These are phyloP conservation scores for Blastobasis adustella DNA, from an alignment of 2,888 invertebrate genomes.

Conservation along the genomic window DNA sequence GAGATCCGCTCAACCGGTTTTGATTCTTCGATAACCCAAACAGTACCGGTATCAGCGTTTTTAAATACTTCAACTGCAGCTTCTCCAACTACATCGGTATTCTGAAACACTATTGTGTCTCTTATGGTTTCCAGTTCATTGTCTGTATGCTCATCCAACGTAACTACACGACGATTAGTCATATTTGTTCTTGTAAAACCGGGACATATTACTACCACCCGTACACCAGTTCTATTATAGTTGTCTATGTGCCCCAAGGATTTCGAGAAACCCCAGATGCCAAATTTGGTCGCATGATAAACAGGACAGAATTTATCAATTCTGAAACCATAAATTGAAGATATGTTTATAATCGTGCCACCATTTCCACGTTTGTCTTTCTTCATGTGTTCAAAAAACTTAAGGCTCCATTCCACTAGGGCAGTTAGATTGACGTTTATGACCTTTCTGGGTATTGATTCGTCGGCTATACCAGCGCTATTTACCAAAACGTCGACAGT, in stretches of 20 bases:
- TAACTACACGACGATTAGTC: background rate
- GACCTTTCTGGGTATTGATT: constrained; percentile 8
- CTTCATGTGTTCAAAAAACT: constrained; percentile 68
- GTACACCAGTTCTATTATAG: constrained; percentile 45
- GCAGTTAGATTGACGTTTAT: constrained; percentile 31
- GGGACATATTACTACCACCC: constrained; percentile 49
- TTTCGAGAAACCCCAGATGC: constrained; percentile 53
- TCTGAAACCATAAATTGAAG: constrained; percentile 68
- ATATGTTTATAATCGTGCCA: constrained; percentile 74
- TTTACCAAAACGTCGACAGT: constrained; percentile 44
- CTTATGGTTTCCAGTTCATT: background rate
- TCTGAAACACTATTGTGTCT: constrained; percentile 13
- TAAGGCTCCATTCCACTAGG: constrained; percentile 35
- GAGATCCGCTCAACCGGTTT: background rate
- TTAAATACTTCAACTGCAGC: constrained; percentile 25
- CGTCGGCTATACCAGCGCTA: constrained; percentile 38
- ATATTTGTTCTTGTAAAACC: constrained; percentile 22
- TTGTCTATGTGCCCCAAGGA: constrained; percentile 45
- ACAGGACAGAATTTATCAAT: constrained; percentile 57
- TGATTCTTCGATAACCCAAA: constrained; percentile 18
- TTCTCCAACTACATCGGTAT: constrained; percentile 19
- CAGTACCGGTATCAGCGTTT: constrained; percentile 52
- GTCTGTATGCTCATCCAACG: background rate
- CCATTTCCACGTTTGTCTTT: constrained; percentile 63
- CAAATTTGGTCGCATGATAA: constrained; percentile 73